These are phyloP conservation scores for Elgonia sp. DNA, from an alignment of 2,888 invertebrate genomes.

Conservation along the genomic window DNA sequence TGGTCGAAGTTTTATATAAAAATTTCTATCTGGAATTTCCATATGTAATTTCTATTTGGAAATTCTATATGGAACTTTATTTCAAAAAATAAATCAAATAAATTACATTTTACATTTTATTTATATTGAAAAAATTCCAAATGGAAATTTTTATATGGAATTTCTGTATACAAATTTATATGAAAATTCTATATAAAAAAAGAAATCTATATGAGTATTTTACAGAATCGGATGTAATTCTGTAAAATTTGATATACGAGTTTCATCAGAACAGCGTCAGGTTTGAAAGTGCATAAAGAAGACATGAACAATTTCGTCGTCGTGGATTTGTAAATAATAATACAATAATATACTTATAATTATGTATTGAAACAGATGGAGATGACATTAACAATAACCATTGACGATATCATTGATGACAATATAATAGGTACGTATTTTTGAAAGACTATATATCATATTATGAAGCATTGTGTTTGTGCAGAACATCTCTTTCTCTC, in stretches of 20 bases:
- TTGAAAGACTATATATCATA: slow-evolving; percentile 76
- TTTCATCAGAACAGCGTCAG: neutral
- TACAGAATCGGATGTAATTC: neutral
- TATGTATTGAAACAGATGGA: slow-evolving; percentile 75
- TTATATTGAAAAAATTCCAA: too few species aligned
- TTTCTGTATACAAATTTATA: too few species aligned
- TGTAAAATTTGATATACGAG: neutral
- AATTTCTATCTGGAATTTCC: too few species aligned
- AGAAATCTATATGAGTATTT: too few species aligned
- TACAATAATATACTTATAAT: slow-evolving; percentile 73
- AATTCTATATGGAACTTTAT: too few species aligned
- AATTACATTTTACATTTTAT: too few species aligned
- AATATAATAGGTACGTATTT: slow-evolving; percentile 76
- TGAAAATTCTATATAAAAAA: too few species aligned
- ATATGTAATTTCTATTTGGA: too few species aligned
- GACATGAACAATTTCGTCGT: slow-evolving; percentile 47
- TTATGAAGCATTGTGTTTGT: slow-evolving; percentile 76
- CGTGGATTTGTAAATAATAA: slow-evolving; percentile 69
- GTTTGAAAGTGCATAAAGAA: slow-evolving; percentile 29
- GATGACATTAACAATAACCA: slow-evolving; percentile 76
- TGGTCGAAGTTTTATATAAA: too few species aligned
- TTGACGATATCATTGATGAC: slow-evolving; percentile 76
- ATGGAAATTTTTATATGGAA: too few species aligned
- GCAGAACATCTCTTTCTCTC: slow-evolving; percentile 75
- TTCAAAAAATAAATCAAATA: too few species aligned